phyloP scores from a whole-genome alignment of 2,113 vertebrate genomes.

The Microcebus lehilahytsara region DNA sequence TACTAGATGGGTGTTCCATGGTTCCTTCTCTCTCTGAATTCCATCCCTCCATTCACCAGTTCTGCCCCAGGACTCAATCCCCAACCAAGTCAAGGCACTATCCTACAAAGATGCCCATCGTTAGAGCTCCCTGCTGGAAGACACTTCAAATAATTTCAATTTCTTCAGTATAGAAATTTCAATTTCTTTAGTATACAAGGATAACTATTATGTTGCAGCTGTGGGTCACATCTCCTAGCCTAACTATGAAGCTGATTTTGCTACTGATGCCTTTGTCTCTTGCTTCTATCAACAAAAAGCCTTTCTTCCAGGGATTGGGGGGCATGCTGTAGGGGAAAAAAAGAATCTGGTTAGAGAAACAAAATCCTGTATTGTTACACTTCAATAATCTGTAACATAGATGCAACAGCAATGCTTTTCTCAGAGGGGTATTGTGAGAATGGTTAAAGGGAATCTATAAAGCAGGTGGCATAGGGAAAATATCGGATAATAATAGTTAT shows the following conservation, averaged over 20 bases:
- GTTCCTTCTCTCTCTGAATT: not conserved
- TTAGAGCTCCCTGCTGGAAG: not conserved
- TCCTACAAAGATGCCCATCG: not conserved
- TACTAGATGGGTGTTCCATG: no score
- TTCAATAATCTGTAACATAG: not conserved
- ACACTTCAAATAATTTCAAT: not conserved
- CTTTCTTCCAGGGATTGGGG: not conserved
- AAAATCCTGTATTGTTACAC: not conserved
- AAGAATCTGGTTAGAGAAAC: not conserved
- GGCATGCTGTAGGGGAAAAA: accelerated
- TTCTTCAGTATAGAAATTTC: not conserved
- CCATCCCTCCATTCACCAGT: not conserved
- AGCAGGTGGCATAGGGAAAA: not conserved
- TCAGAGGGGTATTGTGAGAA: not conserved
- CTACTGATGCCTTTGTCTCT: not conserved
- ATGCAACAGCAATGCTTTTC: not conserved
- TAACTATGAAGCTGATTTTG: not conserved
- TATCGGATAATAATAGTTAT: not conserved
- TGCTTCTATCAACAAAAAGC: not conserved
- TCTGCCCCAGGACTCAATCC: not conserved
- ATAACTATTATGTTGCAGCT: no score
- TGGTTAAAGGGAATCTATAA: not conserved
- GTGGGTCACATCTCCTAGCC: not conserved
- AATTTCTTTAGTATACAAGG: not conserved
- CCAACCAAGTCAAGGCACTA: no score